Evolutionary conservation across 2,888 invertebrate genomes (phyloP), one percentile per base, ranked within the genome.

Genomic region (Pristionchus fissidentatus): DNA sequence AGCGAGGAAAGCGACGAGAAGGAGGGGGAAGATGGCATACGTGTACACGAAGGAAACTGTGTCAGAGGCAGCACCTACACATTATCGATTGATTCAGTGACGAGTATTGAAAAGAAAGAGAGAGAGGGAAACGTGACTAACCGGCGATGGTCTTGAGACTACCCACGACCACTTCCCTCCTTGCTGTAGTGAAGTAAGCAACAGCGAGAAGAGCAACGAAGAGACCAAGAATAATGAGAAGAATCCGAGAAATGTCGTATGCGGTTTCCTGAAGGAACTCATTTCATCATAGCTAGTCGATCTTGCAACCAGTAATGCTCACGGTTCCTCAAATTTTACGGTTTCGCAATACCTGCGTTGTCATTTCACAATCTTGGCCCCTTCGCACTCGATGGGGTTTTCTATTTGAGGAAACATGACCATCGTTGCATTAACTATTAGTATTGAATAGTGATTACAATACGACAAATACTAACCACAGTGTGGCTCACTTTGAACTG

Each of bases 21-120:
- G 46, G 8, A 86, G 85, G 0, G 90, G 90, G 10, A 90, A 78
- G 43, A 91, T 85, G 38, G 90, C 89, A 75, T 90, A 91, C 10
- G 81, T 86, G 83, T 90, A 91, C 83, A 90, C 83, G 84, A 90
- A 89, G 46, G 82, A 84, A 52, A 86, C 32, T 13, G 88, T 85
- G 75, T 90, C 90, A 10, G 80, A 43, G 8, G 83, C 78, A 13
- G 88, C 83, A 0, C 84, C 88, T 88, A 77, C 3, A 3, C 32
- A 38, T 29, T 15, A 22, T 32, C 5, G 15, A 26, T 15, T 41
- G 26, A n/a, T n/a, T n/a, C n/a, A n/a, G n/a, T n/a, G n/a, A n/a
- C n/a, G n/a, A n/a, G n/a, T n/a, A n/a, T 43, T 19, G 19, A 38
- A 73, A 22, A 75, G 32, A 75, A 43, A 2, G 3, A 43, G n/a